Base-by-base conservation (phyloP, 1,140 invertebrate species). In the Sitodiplosis mosellana region DNA sequence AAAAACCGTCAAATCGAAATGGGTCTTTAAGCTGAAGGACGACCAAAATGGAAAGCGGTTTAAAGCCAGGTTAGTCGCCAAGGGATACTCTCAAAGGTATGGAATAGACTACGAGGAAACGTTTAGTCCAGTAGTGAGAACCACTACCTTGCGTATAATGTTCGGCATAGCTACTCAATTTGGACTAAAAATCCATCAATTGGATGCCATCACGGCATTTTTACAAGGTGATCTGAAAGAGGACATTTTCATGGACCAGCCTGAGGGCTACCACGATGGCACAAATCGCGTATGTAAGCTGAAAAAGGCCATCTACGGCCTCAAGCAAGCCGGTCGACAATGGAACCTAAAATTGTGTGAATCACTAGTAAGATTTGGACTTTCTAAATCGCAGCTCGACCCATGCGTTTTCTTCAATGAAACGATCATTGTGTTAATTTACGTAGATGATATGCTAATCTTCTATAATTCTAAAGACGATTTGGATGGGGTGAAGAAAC, bases 61-160 rank as follows among this genome's bases (percentile, higher is more conserved):
- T 47, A 71, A 69, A 54, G 61, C 67, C n/a, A 51, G 61, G 40
- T 51, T 65, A 33, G 63, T 67, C 22, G 59, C 53, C 19, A 59
- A 56, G 51, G 62, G 59, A 22, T 64, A 49, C 43, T 42, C 19
- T 14, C 57, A 59, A 43, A 48, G 41, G 21, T 37, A 49, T 42
- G 61, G 59, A 12, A 49, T 65, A 44, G 57, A 64, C 47, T 65
- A 59, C 53, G 36, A 54, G 18, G 61, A 66, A 50, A 60, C 57
- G 5, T 62, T 55, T 57, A 51, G 59, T 14, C 61, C 61, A 19
- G 55, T 63, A 33, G 48, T 54, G 12, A 34, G 55, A 43, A 11
- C 49, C 18, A 18, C 48, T 12, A 46, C 51, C 2, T 17, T 49
- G 17, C 4, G 51, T n/a, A 42, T 48, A 12, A 6, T 53, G 15